Base-by-base conservation (phyloP, 2,888 invertebrate species). In the Sepioteuthis lessoniana region DNA sequence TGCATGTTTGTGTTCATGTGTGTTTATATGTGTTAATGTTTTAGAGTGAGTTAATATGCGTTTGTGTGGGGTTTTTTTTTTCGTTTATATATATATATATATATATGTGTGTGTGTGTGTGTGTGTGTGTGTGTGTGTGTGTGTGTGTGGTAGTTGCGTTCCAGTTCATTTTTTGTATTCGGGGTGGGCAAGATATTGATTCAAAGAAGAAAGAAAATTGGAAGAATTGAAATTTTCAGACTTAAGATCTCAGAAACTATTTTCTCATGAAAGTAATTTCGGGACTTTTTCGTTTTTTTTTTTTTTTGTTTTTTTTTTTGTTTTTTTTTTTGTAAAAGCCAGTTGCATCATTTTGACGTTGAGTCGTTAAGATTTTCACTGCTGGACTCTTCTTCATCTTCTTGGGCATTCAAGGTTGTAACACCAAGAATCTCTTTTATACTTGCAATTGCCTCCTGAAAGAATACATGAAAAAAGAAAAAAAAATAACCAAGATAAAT, bases 341-440 rank as follows among this genome's bases (percentile, higher is more conserved):
- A 47, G 10, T 47, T 47, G 4, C 42, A 42, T 42, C 47, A 55
- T 55, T 55, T 55, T 4, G 55, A 28, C 21, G 55, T 55, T 25
- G 1, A 21, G 4, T 55, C 55, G 4, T 55, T 25, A 25, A 5
- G 55, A 7, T 3, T 25, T 5, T 55, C 55, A 25, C 55, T 55
- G 55, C 55, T 25, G 55, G 28, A 25, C 21, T 55, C 55, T 55
- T 55, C 55, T 95, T 95, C 90, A 94, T 94, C 35, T 35, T 96
- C 96, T 38, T 97, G 96, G n/a, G 96, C 96, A 95, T 97, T 97
- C 95, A 97, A 96, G 94, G 97, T 95, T n/a, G 97, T 97, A 31
- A 96, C 97, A 93, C 97, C 97, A 93, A 97, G 95, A 94, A 97
- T 97, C 25, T 95, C 95, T 94, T 97, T 97, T 38, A 97, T 96